Evolutionary conservation across 1,140 invertebrate species (phyloP).

Genomic region (Araneus ventricosus): DNA sequence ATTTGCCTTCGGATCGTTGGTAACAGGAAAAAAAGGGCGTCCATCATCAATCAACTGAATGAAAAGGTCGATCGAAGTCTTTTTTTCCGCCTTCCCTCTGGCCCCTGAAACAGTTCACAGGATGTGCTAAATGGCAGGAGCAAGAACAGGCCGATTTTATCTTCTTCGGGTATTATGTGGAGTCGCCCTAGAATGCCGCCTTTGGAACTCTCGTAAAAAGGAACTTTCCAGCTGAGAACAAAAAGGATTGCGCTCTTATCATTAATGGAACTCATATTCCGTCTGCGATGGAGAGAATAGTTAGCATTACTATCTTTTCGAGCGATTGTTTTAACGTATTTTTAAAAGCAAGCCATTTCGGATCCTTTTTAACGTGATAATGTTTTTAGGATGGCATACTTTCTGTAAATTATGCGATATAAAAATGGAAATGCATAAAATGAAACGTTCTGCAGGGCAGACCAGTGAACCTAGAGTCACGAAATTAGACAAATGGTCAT

Average conservation of each 20-base stretch:
- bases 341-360: too few relatives aligned
- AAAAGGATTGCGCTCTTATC: neutral
- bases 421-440: too few relatives aligned
- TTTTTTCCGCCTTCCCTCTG: neutral
- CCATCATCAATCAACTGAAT: slow-evolving; percentile 33
- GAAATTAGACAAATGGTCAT: too few relatives aligned
- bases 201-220: neutral
- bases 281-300: too few relatives aligned
- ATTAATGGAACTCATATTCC: too few relatives aligned
- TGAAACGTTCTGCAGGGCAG: too few relatives aligned
- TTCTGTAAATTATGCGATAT: too few relatives aligned
- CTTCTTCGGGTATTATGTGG: neutral
- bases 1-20: slow-evolving; percentile 13
- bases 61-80: neutral
- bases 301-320: too few relatives aligned
- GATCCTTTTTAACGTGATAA: too few relatives aligned
- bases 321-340: too few relatives aligned
- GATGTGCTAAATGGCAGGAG: slow-evolving; percentile 20
- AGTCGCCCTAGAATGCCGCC: neutral
- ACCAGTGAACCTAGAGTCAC: too few relatives aligned
- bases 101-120: neutral
- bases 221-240: neutral
- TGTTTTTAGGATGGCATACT: too few relatives aligned
- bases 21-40: slow-evolving; percentile 4
- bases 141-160: slow-evolving; percentile 6